Base-by-base conservation (phyloP, 2,113 vertebrate species). In the Lethenteron camtschaticum region DNA sequence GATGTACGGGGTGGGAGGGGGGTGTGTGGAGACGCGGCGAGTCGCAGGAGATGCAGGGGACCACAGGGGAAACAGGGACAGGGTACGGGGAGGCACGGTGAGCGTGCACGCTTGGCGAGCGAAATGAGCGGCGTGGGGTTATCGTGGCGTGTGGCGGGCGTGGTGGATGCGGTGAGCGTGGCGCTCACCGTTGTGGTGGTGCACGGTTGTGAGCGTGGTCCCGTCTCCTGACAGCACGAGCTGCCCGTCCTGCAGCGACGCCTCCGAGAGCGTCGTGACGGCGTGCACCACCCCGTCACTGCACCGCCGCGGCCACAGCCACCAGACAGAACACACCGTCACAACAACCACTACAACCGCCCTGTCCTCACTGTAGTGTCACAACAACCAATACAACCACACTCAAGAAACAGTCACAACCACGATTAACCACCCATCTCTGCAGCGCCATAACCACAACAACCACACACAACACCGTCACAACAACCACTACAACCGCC, bases 201-300 rank as follows among this genome's bases (percentile, higher is more conserved):
- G 59, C 13, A 63, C 59, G 16, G 13, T 18, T 3, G 59, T 63
- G 59, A 63, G 13, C 13, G 59, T 18, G 13, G 59, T 63, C 59
- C 59, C 59, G 16, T 99, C 94, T 58, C 87, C 86, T 2, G 94
- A 92, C 70, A 99, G 80, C 71, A 99, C 92, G 6, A 99, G 96
- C 74, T 99, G 94, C 58, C 94, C 94, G 70, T 91, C 94, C 76
- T 97, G 94, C 10, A 99, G 85, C 71, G 94, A 96, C 75, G 94
- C 94, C 76, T 99, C 94, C 0, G 94, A 91, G 75, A 99, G 76
- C 0, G 94, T 96, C 63, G 94, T 91, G 12, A 99, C 94, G 2
- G 94, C 94, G 10, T 99, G 94, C 71, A 91, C 94, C 1, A 91
- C 94, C 11, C 90, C 94, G 82, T 99, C 90, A 16, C 94, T 99